Conservation (phyloP, 2,113 vertebrate species). For the Acinonyx jubatus region DNA sequence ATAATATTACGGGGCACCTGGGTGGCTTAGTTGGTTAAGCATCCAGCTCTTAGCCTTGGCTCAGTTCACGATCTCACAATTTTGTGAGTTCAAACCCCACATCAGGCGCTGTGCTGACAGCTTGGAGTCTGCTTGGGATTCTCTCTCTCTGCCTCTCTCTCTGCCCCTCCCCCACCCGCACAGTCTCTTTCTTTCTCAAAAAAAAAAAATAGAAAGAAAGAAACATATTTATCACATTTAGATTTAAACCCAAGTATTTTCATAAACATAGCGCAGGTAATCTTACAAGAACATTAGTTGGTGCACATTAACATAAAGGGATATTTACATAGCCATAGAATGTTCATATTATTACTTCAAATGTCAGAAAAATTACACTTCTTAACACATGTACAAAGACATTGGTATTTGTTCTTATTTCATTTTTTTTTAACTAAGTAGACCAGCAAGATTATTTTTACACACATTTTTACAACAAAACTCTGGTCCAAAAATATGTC, state of each 20-base stretch:
- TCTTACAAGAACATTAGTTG: neutral
- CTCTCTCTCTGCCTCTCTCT: too few relatives aligned
- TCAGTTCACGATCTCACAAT: too few relatives aligned
- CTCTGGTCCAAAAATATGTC: neutral
- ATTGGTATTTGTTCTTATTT: neutral
- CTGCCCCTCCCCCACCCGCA: too few relatives aligned
- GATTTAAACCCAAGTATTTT: neutral
- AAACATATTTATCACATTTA: neutral
- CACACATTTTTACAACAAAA: slow-evolving; percentile 37
- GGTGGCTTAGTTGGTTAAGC: too few relatives aligned
- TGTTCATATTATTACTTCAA: slow-evolving; percentile 9
- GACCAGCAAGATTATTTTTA: neutral
- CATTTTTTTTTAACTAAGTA: slow-evolving; percentile 6
- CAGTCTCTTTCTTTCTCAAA: too few relatives aligned
- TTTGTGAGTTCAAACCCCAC: too few relatives aligned
- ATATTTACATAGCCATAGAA: neutral
- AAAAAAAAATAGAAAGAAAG: too few relatives aligned
- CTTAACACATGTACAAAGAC: neutral
- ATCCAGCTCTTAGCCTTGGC: too few relatives aligned
- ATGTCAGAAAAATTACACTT: neutral
- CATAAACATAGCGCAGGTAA: neutral
- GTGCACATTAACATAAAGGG: neutral
- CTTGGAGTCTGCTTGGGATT: too few relatives aligned
- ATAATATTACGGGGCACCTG: neutral
- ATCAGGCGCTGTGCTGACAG: too few relatives aligned